Percentiles rank a stretch among this genome's conserved stretches.
Evolutionary conservation across 2,113 vertebrate genomes (phyloP).

Genomic region (Cyprinus carpio): DNA sequence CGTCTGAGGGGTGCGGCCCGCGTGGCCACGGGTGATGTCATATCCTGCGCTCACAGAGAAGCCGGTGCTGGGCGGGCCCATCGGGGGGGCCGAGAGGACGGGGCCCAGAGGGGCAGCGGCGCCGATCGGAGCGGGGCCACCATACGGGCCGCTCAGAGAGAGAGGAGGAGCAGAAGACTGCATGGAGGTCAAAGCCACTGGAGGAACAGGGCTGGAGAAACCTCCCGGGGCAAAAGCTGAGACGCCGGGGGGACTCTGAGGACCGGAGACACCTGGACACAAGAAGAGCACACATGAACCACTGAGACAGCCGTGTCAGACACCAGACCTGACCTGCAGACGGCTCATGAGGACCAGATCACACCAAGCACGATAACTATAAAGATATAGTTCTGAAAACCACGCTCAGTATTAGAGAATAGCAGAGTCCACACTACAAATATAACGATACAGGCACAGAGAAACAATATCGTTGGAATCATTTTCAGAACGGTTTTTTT

Average conservation of each 20-base stretch:
- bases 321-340: too few relatives aligned
- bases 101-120: too few relatives aligned
- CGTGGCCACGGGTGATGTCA: conserved; percentile 93
- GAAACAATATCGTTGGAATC: too few relatives aligned
- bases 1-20: conserved; percentile 91
- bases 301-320: too few relatives aligned
- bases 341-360: too few relatives aligned
- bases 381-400: too few relatives aligned
- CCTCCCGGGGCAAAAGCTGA: conserved; percentile 60
- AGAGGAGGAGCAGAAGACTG: conserved; percentile 63
- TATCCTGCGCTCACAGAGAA: conserved; percentile 81
- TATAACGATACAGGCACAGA: too few relatives aligned
- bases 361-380: too few relatives aligned
- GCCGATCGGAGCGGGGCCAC: conserved; percentile 54
- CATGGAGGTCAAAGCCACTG: conserved; percentile 52
- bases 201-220: conserved; percentile 64
- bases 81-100: conserved; percentile 67
- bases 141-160: conserved; percentile 56
- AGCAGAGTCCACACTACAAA: too few relatives aligned
- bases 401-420: too few relatives aligned
- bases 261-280: conserved; percentile 65
- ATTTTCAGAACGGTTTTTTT: too few relatives aligned
- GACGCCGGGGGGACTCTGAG: conserved; percentile 60
- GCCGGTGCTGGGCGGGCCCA: conserved; percentile 79
- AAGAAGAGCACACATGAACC: background rate